These are phyloP conservation scores for Berghia stephanieae DNA, from an alignment of 1,140 invertebrate species.

Conservation along the genomic window DNA sequence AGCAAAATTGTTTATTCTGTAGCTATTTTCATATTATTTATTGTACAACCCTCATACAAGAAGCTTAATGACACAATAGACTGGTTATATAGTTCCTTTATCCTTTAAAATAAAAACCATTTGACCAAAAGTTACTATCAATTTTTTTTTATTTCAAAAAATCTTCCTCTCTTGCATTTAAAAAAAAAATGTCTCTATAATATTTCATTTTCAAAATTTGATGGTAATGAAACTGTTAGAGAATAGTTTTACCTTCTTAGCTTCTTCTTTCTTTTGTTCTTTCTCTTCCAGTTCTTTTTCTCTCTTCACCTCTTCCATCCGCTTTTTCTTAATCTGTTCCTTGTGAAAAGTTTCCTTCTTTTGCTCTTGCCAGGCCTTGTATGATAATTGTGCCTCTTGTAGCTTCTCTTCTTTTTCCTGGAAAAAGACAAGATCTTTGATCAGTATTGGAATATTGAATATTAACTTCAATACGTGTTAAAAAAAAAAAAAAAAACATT, in stretches of 20 bases:
- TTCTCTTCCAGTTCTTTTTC: slow-evolving; percentile 36
- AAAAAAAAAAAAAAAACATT: background rate
- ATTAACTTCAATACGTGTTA: background rate
- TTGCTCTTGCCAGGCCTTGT: slow-evolving; percentile 45
- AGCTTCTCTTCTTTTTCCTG: slow-evolving; percentile 44
- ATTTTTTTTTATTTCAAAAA: too few species aligned
- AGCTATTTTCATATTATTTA: too few species aligned
- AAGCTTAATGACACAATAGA: too few species aligned
- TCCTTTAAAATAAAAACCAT: too few species aligned
- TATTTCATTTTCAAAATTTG: too few species aligned
- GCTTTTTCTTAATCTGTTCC: slow-evolving; percentile 43
- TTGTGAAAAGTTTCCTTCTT: slow-evolving; percentile 40
- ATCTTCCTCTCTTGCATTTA: too few species aligned
- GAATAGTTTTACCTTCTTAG: slow-evolving; percentile 35
- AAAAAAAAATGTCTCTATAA: too few species aligned
- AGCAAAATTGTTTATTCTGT: too few species aligned
- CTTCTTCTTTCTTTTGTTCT: slow-evolving; percentile 37
- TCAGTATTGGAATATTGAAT: background rate
- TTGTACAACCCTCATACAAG: too few species aligned
- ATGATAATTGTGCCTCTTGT: slow-evolving; percentile 41
- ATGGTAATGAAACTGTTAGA: too few species aligned
- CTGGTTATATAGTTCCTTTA: too few species aligned
- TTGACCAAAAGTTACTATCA: too few species aligned
- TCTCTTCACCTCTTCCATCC: slow-evolving; percentile 42
- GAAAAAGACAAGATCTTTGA: background rate